phyloP scores from a whole-genome alignment of 2,797 vertebrate genomes.

The Brachymystax lenok region DNA sequence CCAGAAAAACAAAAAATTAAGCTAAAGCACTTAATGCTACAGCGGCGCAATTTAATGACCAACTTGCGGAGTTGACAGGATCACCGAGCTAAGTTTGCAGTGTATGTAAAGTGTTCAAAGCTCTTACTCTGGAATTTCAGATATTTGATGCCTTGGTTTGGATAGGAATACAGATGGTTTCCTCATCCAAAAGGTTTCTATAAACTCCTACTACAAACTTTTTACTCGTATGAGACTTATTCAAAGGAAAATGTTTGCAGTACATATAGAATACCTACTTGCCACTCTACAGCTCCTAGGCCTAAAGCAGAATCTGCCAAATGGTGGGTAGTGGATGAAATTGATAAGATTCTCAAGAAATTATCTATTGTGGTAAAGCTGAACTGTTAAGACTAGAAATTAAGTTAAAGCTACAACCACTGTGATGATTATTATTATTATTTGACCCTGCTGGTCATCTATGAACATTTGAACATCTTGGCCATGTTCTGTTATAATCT shows the following conservation, averaged over 20 bases:
- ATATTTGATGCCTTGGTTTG: slow-evolving; percentile 6
- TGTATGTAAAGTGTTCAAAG: slow-evolving; percentile 19
- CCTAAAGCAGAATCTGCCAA: neutral
- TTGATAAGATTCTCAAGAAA: no score
- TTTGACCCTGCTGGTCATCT: no score
- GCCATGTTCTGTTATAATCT: no score
- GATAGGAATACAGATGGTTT: neutral
- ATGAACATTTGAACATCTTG: no score
- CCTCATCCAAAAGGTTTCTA: neutral
- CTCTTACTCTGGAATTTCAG: slow-evolving; percentile 8
- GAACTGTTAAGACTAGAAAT: no score
- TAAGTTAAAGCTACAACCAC: no score
- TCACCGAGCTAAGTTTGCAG: neutral
- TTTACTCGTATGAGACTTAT: no score
- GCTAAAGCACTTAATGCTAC: slow-evolving; percentile 17
- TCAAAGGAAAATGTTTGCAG: neutral
- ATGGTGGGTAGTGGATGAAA: neutral
- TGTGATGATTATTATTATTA: no score
- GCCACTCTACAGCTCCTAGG: neutral
- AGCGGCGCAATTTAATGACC: slow-evolving; percentile 39
- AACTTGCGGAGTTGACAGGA: slow-evolving; percentile 38
- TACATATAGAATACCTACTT: neutral
- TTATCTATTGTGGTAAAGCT: neutral
- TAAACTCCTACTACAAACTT: neutral
- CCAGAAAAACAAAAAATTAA: slow-evolving; percentile 26